A percentile compares a stretch with the other conserved stretches of the same genome.
Evolutionary conservation across 2,797 vertebrate species (phyloP).

Genomic region (Ibycter americanus): DNA sequence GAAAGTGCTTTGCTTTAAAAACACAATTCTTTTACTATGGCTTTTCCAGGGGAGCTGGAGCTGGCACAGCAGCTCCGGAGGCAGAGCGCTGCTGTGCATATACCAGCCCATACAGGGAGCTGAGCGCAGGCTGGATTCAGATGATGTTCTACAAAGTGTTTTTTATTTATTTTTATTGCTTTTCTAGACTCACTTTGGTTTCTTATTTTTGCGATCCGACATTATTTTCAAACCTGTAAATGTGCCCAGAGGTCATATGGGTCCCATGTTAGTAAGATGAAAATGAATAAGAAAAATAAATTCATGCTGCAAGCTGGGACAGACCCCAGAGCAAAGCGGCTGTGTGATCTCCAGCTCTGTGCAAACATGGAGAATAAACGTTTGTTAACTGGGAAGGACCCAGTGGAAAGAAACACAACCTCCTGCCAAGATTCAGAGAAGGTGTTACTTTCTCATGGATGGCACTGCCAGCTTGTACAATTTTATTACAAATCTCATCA

Average conservation of each 20-base stretch:
- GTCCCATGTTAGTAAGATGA: neutral
- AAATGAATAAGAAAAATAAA: neutral
- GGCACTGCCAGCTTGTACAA: neutral
- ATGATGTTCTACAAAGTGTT: neutral
- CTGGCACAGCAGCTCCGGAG: accelerated
- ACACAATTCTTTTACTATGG: neutral
- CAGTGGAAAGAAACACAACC: slow-evolving; percentile 29
- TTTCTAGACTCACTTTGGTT: neutral
- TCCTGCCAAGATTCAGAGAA: slow-evolving; percentile 24
- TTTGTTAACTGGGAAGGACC: slow-evolving; percentile 43
- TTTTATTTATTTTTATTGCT: neutral
- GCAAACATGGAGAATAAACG: slow-evolving; percentile 29
- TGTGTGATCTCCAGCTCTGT: neutral
- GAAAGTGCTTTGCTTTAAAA: neutral
- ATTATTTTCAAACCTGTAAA: neutral
- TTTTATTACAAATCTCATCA: neutral
- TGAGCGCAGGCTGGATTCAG: neutral
- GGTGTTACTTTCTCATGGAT: slow-evolving; percentile 25
- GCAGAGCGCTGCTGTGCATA: neutral
- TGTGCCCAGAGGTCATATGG: neutral
- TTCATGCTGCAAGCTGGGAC: neutral
- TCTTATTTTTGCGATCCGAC: neutral
- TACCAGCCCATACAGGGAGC: neutral
- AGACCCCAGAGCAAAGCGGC: neutral
- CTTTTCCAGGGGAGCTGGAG: neutral